phyloP scores from a whole-genome alignment of 2,888 invertebrate species.

The Papilio gigon region DNA sequence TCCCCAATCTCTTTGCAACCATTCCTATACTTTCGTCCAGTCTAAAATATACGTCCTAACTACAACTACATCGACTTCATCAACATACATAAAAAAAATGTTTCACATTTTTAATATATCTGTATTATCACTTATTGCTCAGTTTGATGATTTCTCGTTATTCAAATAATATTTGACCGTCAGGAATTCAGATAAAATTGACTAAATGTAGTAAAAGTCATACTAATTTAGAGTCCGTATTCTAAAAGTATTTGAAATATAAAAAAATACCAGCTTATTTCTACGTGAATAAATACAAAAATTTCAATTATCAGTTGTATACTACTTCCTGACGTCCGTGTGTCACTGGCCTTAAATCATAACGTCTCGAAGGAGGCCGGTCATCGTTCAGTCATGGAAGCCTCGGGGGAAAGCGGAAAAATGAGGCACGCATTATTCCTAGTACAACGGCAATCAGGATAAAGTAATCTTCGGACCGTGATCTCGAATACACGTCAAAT shows the following conservation, averaged over 20 bases:
- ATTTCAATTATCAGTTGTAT: not conserved
- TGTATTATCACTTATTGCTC: no score
- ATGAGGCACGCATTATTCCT: constrained; percentile 65
- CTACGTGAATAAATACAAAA: not conserved
- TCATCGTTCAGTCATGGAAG: constrained; percentile 55
- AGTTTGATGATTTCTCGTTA: constrained; percentile 16
- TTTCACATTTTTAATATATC: no score
- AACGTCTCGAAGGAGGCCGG: constrained; percentile 44
- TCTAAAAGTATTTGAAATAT: not conserved
- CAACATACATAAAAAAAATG: no score
- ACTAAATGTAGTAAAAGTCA: not conserved
- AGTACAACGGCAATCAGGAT: constrained; percentile 61
- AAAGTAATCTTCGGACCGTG: constrained; percentile 53
- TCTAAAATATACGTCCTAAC: no score
- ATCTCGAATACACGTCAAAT: constrained; percentile 38
- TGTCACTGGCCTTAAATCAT: constrained; percentile 39
- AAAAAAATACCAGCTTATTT: not conserved
- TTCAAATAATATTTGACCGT: constrained; percentile 3
- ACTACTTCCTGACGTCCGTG: not conserved
- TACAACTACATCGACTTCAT: not conserved
- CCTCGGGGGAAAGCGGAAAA: constrained; percentile 53
- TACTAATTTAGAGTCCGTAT: not conserved
- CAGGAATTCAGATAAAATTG: not conserved
- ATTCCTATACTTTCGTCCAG: no score
- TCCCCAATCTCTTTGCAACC: no score